These are phyloP conservation scores for Sebastes minor DNA, from an alignment of 2,797 vertebrate genomes.

Conservation along the genomic window DNA sequence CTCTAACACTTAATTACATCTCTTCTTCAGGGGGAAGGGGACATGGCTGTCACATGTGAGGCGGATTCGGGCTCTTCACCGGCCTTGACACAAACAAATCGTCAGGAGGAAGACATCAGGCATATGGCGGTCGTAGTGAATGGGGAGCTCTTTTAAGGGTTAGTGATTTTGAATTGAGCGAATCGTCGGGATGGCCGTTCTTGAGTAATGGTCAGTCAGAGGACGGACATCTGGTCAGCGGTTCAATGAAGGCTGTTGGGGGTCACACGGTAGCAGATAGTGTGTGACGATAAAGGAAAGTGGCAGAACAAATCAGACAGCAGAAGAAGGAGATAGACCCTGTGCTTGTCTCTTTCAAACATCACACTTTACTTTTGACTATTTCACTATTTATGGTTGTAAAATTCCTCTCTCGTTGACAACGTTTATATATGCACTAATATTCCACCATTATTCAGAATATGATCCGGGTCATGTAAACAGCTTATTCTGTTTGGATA, in stretches of 20 bases:
- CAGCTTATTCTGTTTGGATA: too few relatives aligned
- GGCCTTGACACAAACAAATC: slow-evolving; percentile 30
- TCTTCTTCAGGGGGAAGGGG: slow-evolving; percentile 18
- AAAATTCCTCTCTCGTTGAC: neutral
- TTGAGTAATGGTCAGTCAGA: slow-evolving; percentile 43
- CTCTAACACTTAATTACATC: slow-evolving; percentile 64
- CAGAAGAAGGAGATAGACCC: neutral
- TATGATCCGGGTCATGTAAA: too few relatives aligned
- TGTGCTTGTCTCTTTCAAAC: neutral
- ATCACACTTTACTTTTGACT: neutral
- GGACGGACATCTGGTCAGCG: slow-evolving; percentile 50
- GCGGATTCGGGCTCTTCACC: neutral
- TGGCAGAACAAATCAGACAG: neutral
- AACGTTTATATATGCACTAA: too few relatives aligned
- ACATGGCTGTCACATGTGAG: slow-evolving; percentile 19
- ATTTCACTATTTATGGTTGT: neutral
- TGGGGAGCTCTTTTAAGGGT: slow-evolving; percentile 41
- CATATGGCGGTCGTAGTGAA: slow-evolving; percentile 40
- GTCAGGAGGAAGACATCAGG: slow-evolving; percentile 20
- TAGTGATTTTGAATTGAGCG: slow-evolving; percentile 40
- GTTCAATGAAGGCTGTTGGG: neutral
- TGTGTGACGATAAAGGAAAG: neutral
- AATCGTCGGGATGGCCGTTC: neutral
- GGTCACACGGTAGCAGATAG: neutral
- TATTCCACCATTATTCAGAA: too few relatives aligned